Percentiles rank a stretch among this genome's conserved stretches.
Conservation (phyloP, 2,113 vertebrate species). For the Corythaixoides concolor region DNA sequence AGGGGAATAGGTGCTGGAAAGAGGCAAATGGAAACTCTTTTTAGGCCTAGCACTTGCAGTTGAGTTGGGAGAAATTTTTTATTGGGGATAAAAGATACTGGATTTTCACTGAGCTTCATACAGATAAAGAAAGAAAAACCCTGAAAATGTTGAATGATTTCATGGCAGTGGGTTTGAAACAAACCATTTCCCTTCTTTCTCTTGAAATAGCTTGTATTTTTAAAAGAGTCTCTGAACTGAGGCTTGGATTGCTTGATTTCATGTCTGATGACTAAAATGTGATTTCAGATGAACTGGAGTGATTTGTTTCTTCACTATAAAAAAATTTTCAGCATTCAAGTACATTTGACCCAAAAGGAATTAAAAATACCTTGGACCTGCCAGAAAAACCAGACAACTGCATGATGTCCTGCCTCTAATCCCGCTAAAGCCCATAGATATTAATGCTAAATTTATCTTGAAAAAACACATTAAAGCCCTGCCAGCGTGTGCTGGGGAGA, state of each 20-base stretch:
- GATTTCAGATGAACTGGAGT: not conserved
- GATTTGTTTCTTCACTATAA: not conserved
- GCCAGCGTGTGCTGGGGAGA: not conserved
- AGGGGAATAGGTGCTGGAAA: not conserved
- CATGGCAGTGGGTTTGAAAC: not conserved
- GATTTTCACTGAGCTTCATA: not conserved
- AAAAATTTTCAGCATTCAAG: not conserved
- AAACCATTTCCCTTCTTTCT: not conserved
- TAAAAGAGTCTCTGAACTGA: not conserved
- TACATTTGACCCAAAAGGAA: constrained; percentile 10
- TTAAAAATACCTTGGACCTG: constrained; percentile 5
- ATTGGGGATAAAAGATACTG: not conserved
- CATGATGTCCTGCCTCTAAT: constrained; percentile 11
- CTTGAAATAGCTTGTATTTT: not conserved
- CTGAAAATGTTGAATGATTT: not conserved
- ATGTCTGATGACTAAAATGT: not conserved
- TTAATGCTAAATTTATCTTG: constrained; percentile 36
- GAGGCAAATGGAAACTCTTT: not conserved
- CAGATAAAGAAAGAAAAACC: not conserved
- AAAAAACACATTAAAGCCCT: not conserved
- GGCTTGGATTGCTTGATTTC: not conserved
- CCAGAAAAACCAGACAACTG: constrained; percentile 15
- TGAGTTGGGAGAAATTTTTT: not conserved
- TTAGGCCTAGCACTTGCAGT: not conserved
- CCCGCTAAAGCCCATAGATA: constrained; percentile 26